phyloP scores from a whole-genome alignment of 2,797 vertebrate genomes.

The Argya squamiceps region DNA sequence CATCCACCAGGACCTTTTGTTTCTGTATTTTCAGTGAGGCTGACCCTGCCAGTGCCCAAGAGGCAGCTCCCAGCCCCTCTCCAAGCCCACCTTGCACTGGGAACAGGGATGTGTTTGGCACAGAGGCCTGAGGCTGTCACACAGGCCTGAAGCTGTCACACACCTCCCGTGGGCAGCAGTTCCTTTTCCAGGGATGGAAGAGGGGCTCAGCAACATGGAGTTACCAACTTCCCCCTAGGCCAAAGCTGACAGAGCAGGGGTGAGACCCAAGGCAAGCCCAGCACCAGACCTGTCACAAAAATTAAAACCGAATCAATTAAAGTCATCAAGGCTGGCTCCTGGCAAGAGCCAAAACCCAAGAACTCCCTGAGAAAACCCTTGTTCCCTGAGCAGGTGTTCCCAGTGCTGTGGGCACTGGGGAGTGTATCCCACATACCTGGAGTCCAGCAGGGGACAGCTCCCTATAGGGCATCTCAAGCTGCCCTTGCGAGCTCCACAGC shows the following conservation, averaged over 20 bases:
- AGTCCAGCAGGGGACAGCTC: not conserved
- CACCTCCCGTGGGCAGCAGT: fast-evolving
- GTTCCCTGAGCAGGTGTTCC: not conserved
- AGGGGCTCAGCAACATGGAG: fast-evolving
- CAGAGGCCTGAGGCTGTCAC: fast-evolving
- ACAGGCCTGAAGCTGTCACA: not conserved
- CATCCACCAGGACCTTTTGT: fast-evolving
- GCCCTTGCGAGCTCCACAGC: not conserved
- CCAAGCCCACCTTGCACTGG: fast-evolving
- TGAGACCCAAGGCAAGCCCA: not conserved
- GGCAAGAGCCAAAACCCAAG: not conserved
- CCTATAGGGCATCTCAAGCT: not conserved
- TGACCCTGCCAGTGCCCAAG: fast-evolving
- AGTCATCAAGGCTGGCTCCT: not conserved
- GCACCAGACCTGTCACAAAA: fast-evolving
- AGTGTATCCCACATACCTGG: fast-evolving
- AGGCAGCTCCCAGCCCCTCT: not conserved
- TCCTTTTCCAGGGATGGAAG: too few relatives aligned
- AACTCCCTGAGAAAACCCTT: not conserved
- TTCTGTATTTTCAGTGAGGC: not conserved
- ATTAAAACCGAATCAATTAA: fast-evolving
- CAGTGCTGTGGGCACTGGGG: not conserved
- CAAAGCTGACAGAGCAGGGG: fast-evolving
- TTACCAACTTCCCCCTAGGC: not conserved
- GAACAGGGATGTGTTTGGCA: not conserved